These are phyloP conservation scores for Orthonychiurus folsomi DNA, from an alignment of 2,888 invertebrate species.

Conservation along the genomic window DNA sequence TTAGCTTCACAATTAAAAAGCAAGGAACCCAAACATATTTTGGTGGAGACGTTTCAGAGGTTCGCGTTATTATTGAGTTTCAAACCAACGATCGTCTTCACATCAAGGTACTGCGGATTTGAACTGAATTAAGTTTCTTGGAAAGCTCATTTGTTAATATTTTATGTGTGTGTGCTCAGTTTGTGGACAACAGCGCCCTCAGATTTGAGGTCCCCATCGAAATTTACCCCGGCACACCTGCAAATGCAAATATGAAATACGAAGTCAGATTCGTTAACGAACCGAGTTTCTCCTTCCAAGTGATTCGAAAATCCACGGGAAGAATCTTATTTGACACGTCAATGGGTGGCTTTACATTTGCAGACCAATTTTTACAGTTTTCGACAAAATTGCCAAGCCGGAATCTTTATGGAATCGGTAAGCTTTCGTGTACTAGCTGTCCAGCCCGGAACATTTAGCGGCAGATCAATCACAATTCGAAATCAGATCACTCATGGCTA, in stretches of 20 bases:
- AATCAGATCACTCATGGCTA: no score
- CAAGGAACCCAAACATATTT: slow-evolving; percentile 22
- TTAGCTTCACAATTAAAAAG: slow-evolving; percentile 23
- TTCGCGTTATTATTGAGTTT: slow-evolving; percentile 23
- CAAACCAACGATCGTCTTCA: slow-evolving; percentile 35
- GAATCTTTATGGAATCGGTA: slow-evolving; percentile 46
- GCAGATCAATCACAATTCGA: no score
- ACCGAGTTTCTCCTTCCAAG: slow-evolving; percentile 37
- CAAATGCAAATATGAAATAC: slow-evolving; percentile 30
- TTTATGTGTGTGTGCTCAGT: no score
- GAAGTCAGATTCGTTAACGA: slow-evolving; percentile 26
- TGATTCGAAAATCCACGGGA: slow-evolving; percentile 25
- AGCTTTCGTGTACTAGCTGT: no score
- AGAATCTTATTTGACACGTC: slow-evolving; percentile 40
- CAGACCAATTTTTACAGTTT: slow-evolving; percentile 47
- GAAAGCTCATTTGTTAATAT: no score
- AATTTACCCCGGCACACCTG: slow-evolving; percentile 17
- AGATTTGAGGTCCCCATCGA: slow-evolving; percentile 30
- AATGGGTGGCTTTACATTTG: slow-evolving; percentile 44
- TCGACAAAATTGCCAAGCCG: slow-evolving; percentile 43
- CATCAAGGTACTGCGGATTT: not conserved
- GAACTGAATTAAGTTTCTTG: no score
- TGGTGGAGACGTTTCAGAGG: slow-evolving; percentile 24
- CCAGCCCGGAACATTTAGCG: no score
- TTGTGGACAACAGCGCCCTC: slow-evolving; percentile 9